Evolutionary conservation across 2,888 invertebrate species (phyloP).

Genomic region (Drosophila mayaguana): DNA sequence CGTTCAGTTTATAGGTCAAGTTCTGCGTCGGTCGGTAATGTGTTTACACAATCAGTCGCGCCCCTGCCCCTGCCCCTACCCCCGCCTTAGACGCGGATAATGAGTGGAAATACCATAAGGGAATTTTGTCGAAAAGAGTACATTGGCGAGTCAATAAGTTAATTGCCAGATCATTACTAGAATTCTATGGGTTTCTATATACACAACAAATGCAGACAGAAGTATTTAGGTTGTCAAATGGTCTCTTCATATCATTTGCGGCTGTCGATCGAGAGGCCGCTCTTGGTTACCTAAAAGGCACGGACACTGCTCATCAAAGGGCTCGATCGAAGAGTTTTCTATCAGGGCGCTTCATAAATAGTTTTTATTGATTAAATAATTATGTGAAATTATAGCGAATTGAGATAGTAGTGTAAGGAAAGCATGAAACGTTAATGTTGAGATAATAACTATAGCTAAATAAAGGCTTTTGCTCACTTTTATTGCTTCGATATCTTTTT

Average conservation of each 20-base stretch:
- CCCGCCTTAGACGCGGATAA: conserved; percentile 34
- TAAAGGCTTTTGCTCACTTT: not conserved
- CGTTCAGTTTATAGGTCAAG: conserved; percentile 69
- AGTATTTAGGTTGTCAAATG: conserved; percentile 42
- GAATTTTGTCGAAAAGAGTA: conserved; percentile 18
- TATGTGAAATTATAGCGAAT: not conserved
- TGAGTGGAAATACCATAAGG: conserved; percentile 53
- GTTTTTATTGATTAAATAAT: not conserved
- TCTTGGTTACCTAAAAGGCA: conserved; percentile 26
- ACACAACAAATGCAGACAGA: not conserved
- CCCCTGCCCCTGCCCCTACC: conserved; percentile 1
- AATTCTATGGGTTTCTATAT: not conserved
- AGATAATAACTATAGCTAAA: not conserved
- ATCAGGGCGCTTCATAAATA: not conserved
- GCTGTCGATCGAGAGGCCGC: conserved; percentile 16
- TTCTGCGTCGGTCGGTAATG: conserved; percentile 53
- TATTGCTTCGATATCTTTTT: not conserved
- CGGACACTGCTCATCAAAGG: conserved; percentile 27
- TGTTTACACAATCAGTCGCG: conserved; percentile 60
- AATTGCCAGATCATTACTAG: conserved; percentile 47
- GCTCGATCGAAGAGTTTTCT: not conserved
- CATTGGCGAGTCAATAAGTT: conserved; percentile 47
- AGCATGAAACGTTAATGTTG: not conserved
- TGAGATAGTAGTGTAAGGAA: not conserved
- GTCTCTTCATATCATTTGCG: conserved; percentile 23